A percentile compares a stretch with the other conserved stretches of the same genome.
Conservation (phyloP, 1,140 invertebrate species). For the Hormaphis cornu region DNA sequence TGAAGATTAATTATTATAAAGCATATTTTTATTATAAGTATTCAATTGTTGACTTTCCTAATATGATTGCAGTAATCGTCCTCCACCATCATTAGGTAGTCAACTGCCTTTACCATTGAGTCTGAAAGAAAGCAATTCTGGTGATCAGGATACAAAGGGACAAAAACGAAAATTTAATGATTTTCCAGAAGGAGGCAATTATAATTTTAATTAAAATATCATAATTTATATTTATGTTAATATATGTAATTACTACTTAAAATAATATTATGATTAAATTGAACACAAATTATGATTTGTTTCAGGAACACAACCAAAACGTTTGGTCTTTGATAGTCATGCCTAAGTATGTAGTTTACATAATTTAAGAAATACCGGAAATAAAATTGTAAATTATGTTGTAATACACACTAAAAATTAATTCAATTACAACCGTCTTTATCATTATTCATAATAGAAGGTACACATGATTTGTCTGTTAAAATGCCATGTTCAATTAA, state of each 20-base stretch:
- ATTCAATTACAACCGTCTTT: not conserved
- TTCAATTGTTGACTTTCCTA: not conserved
- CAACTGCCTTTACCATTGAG: slow-evolving; percentile 69
- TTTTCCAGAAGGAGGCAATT: slow-evolving; percentile 50
- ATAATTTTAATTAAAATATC: not conserved
- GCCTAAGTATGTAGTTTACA: slow-evolving; percentile 4
- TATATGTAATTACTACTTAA: not conserved
- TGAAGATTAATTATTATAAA: not conserved
- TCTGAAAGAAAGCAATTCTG: slow-evolving; percentile 45
- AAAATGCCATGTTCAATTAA: slow-evolving; percentile 71
- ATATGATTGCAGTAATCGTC: slow-evolving; percentile 61
- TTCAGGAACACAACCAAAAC: slow-evolving; percentile 30
- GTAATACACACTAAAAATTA: slow-evolving; percentile 19
- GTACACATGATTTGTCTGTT: slow-evolving; percentile 20
- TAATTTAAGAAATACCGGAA: not conserved
- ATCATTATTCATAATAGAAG: slow-evolving; percentile 9
- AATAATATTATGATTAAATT: not conserved
- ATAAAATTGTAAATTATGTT: slow-evolving; percentile 1
- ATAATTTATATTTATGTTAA: not conserved
- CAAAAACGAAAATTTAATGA: slow-evolving; percentile 66
- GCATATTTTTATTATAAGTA: not conserved
- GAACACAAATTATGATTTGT: slow-evolving; percentile 5
- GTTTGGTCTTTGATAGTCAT: slow-evolving; percentile 24
- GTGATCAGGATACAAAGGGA: slow-evolving; percentile 55
- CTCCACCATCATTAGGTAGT: slow-evolving; percentile 69